A percentile compares a stretch with the other conserved stretches of the same genome.
Evolutionary conservation across 2,113 vertebrate genomes (phyloP).

Genomic region (Platysternon megacephalum): DNA sequence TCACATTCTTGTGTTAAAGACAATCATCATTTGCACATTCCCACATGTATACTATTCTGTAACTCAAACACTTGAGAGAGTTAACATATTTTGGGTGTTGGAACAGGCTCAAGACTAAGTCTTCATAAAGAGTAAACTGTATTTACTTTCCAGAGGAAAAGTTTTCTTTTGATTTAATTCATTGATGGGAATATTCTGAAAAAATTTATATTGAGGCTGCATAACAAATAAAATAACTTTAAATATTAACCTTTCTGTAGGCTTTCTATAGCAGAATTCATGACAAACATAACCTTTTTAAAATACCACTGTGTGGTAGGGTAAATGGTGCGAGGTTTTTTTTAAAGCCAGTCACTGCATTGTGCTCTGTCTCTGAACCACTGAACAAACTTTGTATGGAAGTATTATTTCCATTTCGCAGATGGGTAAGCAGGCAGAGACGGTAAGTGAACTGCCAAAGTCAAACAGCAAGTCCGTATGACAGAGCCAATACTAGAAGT

Average conservation of each 20-base stretch:
- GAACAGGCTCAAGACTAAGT: neutral
- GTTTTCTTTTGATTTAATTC: neutral
- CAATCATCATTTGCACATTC: slow-evolving; percentile 9
- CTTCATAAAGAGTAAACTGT: neutral
- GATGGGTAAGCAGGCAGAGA: neutral
- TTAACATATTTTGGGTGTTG: neutral
- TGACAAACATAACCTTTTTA: neutral
- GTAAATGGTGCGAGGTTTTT: neutral
- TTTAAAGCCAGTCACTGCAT: neutral
- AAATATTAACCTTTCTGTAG: neutral
- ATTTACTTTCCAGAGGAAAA: neutral
- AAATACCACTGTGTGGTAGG: neutral
- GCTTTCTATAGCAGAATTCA: rapidly evolving
- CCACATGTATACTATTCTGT: neutral
- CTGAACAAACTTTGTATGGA: neutral
- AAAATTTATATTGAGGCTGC: neutral
- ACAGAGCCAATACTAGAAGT: neutral
- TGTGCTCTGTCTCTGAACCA: neutral
- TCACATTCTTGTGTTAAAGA: neutral
- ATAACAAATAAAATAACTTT: neutral
- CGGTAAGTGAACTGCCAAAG: neutral
- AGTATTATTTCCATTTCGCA: neutral
- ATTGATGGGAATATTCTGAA: neutral
- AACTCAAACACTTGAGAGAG: slow-evolving; percentile 5
- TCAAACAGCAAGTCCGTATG: neutral